Base-by-base conservation (phyloP, 2,888 invertebrate species). In the Epistrophe eligans region DNA sequence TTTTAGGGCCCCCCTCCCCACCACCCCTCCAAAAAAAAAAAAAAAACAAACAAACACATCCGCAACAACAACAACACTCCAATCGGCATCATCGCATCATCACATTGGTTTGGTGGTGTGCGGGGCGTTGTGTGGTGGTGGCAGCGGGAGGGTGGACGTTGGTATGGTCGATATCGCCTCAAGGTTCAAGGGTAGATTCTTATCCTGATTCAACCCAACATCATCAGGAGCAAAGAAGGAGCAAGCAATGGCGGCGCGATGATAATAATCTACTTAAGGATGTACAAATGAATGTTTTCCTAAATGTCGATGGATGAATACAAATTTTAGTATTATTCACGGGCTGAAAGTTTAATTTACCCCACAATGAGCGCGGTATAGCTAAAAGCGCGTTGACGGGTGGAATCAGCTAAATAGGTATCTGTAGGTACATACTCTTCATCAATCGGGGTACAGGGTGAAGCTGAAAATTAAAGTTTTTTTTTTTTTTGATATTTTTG, bases 281-380 rank as follows among this genome's bases (percentile, higher is more conserved):
- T 76, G 76, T 81, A 81, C 81, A 82, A 82, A 82, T 82, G 71
- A 82, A 82, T 82, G 77, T 77, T 77, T 81, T 67, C 71, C 71
- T 82, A 82, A 82, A 82, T 82, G 82, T 77, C 77, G 72, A 82
- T 82, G 82, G 82, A 77, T 82, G 72, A 82, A 82, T 82, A 77
- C 77, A 82, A 82, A 82, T 77, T 82, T 77, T 66, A 82, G 66
- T 77, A 82, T 82, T 77, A 77, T 77, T 77, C 72, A 82, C 71
- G 77, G 77, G 72, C 40, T 81, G 57, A 38, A 74, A 35, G 67
- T 74, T 64, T 73, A 73, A 66, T 73, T 58, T 19, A 66, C 73
- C 58, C 48, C 19, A 35, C 19, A 35, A 77, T 38, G 43, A 67
- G 55, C 45, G 32, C 19, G 43, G 15, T 71, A 13, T 50, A 74